phyloP scores from a whole-genome alignment of 2,113 vertebrate genomes.

The Monopterus albus region DNA sequence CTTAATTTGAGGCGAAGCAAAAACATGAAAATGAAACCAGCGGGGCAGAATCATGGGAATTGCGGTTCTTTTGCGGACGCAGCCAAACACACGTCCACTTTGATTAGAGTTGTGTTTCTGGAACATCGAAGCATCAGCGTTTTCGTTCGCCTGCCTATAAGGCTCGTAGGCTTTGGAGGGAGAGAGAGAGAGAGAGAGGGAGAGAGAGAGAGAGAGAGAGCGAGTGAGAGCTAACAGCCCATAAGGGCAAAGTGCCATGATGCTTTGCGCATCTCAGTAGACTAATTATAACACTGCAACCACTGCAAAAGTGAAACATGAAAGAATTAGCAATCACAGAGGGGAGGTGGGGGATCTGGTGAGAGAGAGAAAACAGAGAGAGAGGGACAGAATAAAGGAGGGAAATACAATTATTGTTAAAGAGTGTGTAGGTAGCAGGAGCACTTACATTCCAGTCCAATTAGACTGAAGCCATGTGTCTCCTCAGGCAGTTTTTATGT shows the following conservation, averaged over 20 bases:
- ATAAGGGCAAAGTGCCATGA: constrained; percentile 34
- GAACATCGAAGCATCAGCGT: constrained; percentile 58
- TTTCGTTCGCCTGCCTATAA: constrained; percentile 43
- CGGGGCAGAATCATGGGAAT: constrained; percentile 44
- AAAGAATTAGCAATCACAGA: constrained; percentile 40
- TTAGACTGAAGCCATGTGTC: constrained; percentile 31
- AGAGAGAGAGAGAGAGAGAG: constrained; percentile 15
- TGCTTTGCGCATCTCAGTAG: constrained; percentile 50
- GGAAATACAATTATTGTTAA: constrained; percentile 50
- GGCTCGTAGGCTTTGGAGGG: constrained; percentile 20
- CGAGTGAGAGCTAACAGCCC: constrained; percentile 43
- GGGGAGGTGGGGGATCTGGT: not conserved
- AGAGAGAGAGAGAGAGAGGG: not conserved
- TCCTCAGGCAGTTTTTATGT: not conserved
- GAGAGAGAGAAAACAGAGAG: not conserved
- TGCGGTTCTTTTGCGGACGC: constrained; percentile 49
- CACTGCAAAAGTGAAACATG: constrained; percentile 58
- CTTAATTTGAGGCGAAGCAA: constrained; percentile 41
- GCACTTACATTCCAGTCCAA: constrained; percentile 64
- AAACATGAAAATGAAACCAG: constrained; percentile 12
- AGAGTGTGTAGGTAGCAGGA: constrained; percentile 49
- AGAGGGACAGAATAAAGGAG: not conserved
- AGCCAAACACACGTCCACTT: constrained; percentile 66
- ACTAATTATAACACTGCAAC: constrained; percentile 74
- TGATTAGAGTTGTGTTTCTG: constrained; percentile 64